Conservation (phyloP, 2,797 vertebrate species). For the Artibeus jamaicensis region DNA sequence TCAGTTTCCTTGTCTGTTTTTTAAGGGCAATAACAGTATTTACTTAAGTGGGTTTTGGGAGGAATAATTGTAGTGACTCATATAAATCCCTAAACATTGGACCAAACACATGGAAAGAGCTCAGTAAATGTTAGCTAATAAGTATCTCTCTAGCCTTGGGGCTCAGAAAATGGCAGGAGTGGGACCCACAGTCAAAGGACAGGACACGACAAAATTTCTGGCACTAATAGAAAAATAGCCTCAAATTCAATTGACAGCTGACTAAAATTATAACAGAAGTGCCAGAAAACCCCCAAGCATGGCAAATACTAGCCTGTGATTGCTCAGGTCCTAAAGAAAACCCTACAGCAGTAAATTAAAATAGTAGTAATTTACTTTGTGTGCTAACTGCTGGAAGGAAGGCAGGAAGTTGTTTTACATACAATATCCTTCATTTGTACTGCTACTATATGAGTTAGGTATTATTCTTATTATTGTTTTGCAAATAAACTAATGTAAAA, state of each 20-base stretch:
- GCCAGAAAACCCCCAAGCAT: background rate
- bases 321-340: background rate
- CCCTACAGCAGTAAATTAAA: no score
- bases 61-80: background rate
- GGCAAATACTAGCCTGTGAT: background rate
- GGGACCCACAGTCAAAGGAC: background rate
- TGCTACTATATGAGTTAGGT: background rate
- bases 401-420: background rate
- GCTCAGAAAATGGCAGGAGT: background rate
- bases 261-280: background rate
- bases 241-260: background rate
- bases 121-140: background rate
- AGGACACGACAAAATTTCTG: background rate
- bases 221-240: background rate
- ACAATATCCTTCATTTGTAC: background rate
- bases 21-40: background rate
- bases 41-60: background rate
- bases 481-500: background rate
- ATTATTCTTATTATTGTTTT: background rate
- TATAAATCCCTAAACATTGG: background rate
- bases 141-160: background rate
- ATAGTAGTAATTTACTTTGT: background rate
- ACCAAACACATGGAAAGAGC: background rate
- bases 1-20: background rate
- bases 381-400: background rate